phyloP scores from a whole-genome alignment of 1,140 invertebrate genomes.

The Oedothorax gibbosus region DNA sequence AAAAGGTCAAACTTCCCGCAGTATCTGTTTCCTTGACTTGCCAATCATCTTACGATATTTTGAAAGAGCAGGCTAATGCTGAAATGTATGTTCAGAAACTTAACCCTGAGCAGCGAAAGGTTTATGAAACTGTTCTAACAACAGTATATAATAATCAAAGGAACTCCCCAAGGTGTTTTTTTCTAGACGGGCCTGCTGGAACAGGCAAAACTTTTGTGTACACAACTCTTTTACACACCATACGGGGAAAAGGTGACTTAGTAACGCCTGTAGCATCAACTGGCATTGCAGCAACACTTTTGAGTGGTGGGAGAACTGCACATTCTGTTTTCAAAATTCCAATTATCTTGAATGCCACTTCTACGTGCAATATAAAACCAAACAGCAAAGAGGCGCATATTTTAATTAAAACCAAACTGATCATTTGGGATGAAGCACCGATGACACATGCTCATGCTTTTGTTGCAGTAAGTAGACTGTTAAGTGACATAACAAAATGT shows the following conservation, averaged over 20 bases:
- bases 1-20: no score
- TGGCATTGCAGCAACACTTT: slow-evolving; percentile 69
- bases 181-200: no score
- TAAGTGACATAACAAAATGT: slow-evolving; percentile 63
- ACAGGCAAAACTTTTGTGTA: no score
- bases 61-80: slow-evolving; percentile 64
- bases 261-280: slow-evolving; percentile 71
- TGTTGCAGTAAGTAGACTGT: slow-evolving; percentile 56
- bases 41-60: no score
- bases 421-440: slow-evolving; percentile 63
- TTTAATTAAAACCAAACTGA: slow-evolving; percentile 40
- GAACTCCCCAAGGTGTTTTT: no score
- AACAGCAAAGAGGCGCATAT: slow-evolving; percentile 42
- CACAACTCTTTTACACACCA: no score
- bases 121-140: neutral
- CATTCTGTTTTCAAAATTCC: slow-evolving; percentile 72
- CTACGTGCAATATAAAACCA: slow-evolving; percentile 44
- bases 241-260: slow-evolving; percentile 64
- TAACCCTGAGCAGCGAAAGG: neutral
- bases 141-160: no score
- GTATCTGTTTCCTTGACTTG: no score
- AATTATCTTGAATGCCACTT: no score
- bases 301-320: slow-evolving; percentile 66
- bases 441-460: slow-evolving; percentile 62
- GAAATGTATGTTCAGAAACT: neutral